These are phyloP conservation scores for Lates japonicus DNA, from an alignment of 2,797 vertebrate genomes.

Conservation along the genomic window DNA sequence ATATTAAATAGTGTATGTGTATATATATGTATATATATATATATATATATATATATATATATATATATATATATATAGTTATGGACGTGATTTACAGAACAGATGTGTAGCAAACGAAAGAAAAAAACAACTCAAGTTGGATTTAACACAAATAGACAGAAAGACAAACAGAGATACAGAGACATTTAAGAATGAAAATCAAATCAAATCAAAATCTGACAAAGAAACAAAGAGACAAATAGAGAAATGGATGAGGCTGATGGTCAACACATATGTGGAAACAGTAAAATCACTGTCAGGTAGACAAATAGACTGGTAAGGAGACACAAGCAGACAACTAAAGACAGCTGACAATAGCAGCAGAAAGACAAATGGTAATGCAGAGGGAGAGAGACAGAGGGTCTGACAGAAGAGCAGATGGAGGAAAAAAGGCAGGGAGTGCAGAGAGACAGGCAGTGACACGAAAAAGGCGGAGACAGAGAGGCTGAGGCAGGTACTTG, in stretches of 20 bases:
- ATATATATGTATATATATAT: no score
- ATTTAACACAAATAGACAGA: not conserved
- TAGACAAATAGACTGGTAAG: not conserved
- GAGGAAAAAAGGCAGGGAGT: constrained; percentile 23
- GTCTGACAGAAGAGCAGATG: constrained; percentile 46
- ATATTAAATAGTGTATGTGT: no score
- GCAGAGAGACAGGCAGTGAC: constrained; percentile 34
- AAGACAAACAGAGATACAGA: not conserved
- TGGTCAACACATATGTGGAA: not conserved
- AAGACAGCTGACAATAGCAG: constrained; percentile 4
- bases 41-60: no score
- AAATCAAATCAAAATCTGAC: not conserved
- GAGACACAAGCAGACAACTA: not conserved
- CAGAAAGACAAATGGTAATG: constrained; percentile 4
- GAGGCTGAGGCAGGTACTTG: constrained; percentile 41
- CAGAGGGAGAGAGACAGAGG: not conserved
- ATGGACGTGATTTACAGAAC: no score
- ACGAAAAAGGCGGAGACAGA: constrained; percentile 46
- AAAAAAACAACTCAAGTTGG: no score
- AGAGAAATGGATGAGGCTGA: not conserved
- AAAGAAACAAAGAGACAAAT: not conserved
- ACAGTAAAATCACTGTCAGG: not conserved
- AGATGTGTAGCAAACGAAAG: no score
- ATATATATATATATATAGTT: no score
- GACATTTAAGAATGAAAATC: not conserved